Conservation (phyloP, 2,888 invertebrate species). For the Lepidocyrtoides sp. region DNA sequence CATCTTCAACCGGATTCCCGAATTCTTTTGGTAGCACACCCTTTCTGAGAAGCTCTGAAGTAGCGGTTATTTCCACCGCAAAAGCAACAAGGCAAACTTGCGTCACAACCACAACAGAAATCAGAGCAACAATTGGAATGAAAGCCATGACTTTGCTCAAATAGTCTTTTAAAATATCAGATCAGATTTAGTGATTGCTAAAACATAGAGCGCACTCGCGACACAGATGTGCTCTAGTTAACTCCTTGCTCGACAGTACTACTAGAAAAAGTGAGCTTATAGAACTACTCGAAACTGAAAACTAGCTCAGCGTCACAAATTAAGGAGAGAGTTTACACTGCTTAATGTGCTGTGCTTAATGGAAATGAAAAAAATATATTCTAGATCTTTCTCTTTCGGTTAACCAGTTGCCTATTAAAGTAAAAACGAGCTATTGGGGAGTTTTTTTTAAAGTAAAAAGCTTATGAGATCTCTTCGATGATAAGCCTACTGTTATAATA, state of each 20-base stretch:
- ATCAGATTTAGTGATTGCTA: neutral
- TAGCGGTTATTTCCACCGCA: slow-evolving; percentile 24
- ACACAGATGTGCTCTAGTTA: neutral
- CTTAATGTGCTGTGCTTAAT: neutral
- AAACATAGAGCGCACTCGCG: neutral
- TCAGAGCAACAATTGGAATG: neutral
- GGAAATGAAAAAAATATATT: neutral
- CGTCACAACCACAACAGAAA: neutral
- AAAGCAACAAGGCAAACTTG: neutral
- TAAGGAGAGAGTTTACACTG: neutral
- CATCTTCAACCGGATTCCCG: slow-evolving; percentile 63
- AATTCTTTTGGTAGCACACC: slow-evolving; percentile 43
- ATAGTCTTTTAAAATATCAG: neutral
- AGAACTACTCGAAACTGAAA: neutral
- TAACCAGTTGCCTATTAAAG: slow-evolving; percentile 1
- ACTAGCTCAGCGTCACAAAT: neutral
- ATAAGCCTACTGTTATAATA: too few species aligned
- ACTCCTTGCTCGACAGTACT: neutral
- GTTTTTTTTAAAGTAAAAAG: slow-evolving; percentile 8
- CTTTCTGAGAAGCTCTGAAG: slow-evolving; percentile 38
- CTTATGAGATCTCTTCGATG: neutral
- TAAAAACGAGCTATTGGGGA: neutral
- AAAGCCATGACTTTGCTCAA: neutral
- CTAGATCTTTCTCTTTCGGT: slow-evolving; percentile 55
- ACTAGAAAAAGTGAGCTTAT: neutral